Base-by-base conservation (phyloP, 2,113 vertebrate species). In the Platichthys stellatus region DNA sequence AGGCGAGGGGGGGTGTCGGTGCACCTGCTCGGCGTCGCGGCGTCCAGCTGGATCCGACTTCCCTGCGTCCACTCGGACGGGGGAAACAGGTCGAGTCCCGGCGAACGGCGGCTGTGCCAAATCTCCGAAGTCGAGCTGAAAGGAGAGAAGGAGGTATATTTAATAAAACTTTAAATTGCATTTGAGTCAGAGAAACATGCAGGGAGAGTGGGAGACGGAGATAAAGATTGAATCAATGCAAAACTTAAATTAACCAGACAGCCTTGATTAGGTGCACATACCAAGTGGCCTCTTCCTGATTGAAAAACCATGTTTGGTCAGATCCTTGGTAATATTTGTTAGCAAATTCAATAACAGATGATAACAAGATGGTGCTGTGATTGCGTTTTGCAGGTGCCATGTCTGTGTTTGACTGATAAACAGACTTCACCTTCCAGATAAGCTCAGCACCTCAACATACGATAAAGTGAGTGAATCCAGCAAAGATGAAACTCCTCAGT, bases 151-250 rank as follows among this genome's bases (percentile, higher is more conserved):
- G 24, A 26, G n/a, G 18, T 35, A 51, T 23, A 23, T 23, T 88
- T 70, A 73, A 76, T 74, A 43, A 71, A 81, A 49, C 35, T 71
- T 70, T 66, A 10, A 80, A 88, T 86, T 69, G 24, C 51, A 26
- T 47, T 63, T 38, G 20, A 49, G 10, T 54, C 28, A 47, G 38
- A 80, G 56, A 21, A 23, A 73, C 61, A 82, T 8, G 53, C 58
- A 3, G 17, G 9, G 11, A 69, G 69, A 58, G 24, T 54, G 1
- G 23, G 12, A 57, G 69, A 35, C 3, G 21, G 12, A 76, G 72
- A 85, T 60, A 78, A 74, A 76, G 53, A 88, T 72, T 69, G 68
- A 86, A 86, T 79, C 73, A 59, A 81, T 68, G 57, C 10, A 60
- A 57, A 53, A 75, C 20, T 51, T 53, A 63, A 80, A 86, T 85